A percentile compares a stretch with the other conserved stretches of the same genome.
phyloP scores from a whole-genome alignment of 2,113 vertebrate genomes.

The Myanophis thanlyinensis region DNA sequence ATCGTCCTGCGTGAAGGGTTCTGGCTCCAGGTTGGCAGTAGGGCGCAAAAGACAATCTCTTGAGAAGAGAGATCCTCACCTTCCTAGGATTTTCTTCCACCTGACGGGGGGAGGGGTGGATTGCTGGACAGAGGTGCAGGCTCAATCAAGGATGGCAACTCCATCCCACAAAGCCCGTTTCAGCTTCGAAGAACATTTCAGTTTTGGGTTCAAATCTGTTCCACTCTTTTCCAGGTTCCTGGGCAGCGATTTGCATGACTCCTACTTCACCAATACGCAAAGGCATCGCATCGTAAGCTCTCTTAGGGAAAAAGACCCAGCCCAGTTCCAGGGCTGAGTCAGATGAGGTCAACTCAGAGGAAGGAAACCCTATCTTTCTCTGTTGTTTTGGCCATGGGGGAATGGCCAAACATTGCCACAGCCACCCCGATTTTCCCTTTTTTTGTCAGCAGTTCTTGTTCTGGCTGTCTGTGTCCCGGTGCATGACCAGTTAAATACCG shows the following conservation, averaged over 20 bases:
- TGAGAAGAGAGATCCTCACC: neutral
- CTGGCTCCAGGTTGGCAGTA: too few relatives aligned
- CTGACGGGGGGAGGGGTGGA: neutral
- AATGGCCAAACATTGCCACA: too few relatives aligned
- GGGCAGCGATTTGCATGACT: slow-evolving; percentile 64
- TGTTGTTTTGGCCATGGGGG: neutral
- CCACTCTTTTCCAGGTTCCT: slow-evolving; percentile 67
- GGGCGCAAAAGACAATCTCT: neutral
- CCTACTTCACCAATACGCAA: slow-evolving; percentile 77
- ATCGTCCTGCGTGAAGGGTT: neutral
- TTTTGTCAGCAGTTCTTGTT: neutral
- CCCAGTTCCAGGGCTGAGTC: too few relatives aligned
- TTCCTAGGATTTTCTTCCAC: neutral
- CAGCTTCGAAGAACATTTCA: neutral
- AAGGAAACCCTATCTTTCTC: too few relatives aligned
- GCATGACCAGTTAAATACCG: neutral
- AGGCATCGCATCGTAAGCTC: slow-evolving; percentile 73
- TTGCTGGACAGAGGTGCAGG: neutral
- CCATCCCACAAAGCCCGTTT: neutral
- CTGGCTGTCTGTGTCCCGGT: neutral
- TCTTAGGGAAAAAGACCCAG: too few relatives aligned
- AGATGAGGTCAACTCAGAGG: neutral
- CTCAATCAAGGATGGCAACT: neutral
- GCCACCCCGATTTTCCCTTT: too few relatives aligned
- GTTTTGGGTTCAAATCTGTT: neutral